Percentiles rank a stretch among this genome's conserved stretches.
Conservation (phyloP, 2,797 vertebrate genomes). For the Takifugu ocellatus region DNA sequence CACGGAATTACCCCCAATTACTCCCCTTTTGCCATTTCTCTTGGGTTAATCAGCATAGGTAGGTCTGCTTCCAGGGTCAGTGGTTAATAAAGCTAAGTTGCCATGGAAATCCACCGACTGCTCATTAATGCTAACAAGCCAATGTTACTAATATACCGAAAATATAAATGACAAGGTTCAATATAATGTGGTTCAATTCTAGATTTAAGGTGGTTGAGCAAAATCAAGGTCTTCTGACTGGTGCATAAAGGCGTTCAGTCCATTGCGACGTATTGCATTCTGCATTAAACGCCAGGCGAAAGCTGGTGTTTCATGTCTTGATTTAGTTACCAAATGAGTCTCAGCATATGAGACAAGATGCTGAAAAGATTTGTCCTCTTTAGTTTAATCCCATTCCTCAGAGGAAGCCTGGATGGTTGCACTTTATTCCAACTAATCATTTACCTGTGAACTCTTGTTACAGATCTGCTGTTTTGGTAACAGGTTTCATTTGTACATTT, state of each 20-base stretch:
- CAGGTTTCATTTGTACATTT: slow-evolving; percentile 21
- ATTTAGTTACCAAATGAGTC: slow-evolving; percentile 1
- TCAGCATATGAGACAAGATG: background rate
- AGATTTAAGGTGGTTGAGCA: no score
- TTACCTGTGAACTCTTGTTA: background rate
- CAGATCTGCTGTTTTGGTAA: background rate
- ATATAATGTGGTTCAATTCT: no score
- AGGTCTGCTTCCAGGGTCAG: slow-evolving; percentile 27
- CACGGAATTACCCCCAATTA: background rate
- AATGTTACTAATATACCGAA: no score
- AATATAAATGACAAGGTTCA: no score
- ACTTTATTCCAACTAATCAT: background rate
- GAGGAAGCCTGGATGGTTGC: background rate
- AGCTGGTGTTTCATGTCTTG: background rate
- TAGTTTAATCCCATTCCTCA: background rate
- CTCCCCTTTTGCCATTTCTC: slow-evolving; percentile 2
- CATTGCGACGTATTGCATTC: background rate
- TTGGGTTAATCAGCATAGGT: background rate
- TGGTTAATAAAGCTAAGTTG: no score
- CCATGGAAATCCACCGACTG: no score
- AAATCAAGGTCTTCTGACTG: no score
- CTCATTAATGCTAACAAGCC: no score
- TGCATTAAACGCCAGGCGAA: background rate
- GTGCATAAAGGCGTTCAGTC: no score
- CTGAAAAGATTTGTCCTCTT: slow-evolving; percentile 9